Evolutionary conservation across 2,888 invertebrate genomes (phyloP), one percentile per base, ranked within the genome.

Genomic region (Cheilosia pagana): DNA sequence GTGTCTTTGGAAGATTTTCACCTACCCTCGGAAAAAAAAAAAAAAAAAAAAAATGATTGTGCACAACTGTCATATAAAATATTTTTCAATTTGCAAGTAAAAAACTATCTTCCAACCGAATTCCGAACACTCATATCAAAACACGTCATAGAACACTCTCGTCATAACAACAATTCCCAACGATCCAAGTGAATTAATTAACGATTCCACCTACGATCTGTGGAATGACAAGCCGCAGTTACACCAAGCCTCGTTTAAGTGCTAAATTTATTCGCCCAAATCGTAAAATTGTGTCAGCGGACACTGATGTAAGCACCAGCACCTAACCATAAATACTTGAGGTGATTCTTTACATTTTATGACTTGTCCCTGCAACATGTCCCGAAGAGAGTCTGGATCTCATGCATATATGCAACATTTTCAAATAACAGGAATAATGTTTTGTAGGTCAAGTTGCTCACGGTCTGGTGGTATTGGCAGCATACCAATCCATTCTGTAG

Each of bases 401-500:
- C 57, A 76, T 85, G 75, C 71, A 75, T 76, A 75, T 76, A 85
- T 62, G 85, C 85, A 85, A 85, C 85, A 85, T 85, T 71, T 55
- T 60, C 21, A 43, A 25, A 91, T 91, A 91, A 91, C 91, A 90
- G 91, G 90, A 91, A 90, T 90, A 52, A 31, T 90, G 88, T 89
- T 90, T 89, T 89, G 88, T 89, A 89, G 90, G 91, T 91, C 91
- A 91, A 90, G 91, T 91, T 91, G 91, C 89, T 70, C 53, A 81
- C 72, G 68, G 39, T 62, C 57, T 62, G 63, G 43, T 23, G 74
- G 50, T 57, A 35, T 63, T 35, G 19, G 25, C 50, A 60, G 14
- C n/a, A 53, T 10, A 1, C n/a, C 21, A 10, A 50, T 14, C 50
- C 16, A 63, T 19, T 21, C 1, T 21, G 43, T 21, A 28, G 10